These are phyloP conservation scores for Ophion costatus DNA, from an alignment of 2,888 invertebrate species.

Conservation along the genomic window DNA sequence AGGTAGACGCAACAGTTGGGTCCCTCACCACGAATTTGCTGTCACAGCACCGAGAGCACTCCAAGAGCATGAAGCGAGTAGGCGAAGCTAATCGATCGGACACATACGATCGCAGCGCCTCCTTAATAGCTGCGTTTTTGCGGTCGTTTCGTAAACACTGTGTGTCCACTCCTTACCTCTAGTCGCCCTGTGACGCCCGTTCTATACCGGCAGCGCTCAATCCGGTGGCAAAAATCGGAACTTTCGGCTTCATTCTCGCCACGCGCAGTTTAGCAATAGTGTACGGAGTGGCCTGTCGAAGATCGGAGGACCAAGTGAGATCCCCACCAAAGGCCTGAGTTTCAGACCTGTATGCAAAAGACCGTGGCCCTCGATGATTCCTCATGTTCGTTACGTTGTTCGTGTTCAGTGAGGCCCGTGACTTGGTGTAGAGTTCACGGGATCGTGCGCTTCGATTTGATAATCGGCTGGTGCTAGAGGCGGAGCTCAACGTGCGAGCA, in stretches of 20 bases:
- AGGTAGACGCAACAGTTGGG: too few relatives aligned
- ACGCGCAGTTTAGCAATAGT: background rate
- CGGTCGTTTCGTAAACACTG: too few relatives aligned
- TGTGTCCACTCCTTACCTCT: too few relatives aligned
- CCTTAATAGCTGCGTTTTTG: too few relatives aligned
- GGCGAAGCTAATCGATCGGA: too few relatives aligned
- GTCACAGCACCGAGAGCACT: too few relatives aligned
- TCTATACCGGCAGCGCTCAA: background rate
- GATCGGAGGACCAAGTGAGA: background rate
- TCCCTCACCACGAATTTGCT: too few relatives aligned
- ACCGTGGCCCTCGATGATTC: background rate
- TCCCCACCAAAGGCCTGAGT: background rate
- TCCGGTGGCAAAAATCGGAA: background rate
- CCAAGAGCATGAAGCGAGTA: too few relatives aligned
- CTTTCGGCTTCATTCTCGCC: background rate
- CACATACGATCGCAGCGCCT: too few relatives aligned
- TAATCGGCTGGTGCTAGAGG: conserved; percentile 49
- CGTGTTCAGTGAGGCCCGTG: conserved; percentile 57
- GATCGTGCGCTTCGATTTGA: conserved; percentile 51
- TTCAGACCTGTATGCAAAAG: conserved; percentile 11
- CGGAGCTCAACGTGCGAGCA: conserved; percentile 26
- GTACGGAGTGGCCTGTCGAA: background rate
- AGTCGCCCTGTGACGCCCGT: background rate
- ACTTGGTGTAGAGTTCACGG: conserved; percentile 50
- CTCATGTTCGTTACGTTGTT: conserved; percentile 36